Evolutionary conservation across 1,140 invertebrate species (phyloP), one percentile per base, ranked within the genome.

Genomic region (Melitaea cinxia): DNA sequence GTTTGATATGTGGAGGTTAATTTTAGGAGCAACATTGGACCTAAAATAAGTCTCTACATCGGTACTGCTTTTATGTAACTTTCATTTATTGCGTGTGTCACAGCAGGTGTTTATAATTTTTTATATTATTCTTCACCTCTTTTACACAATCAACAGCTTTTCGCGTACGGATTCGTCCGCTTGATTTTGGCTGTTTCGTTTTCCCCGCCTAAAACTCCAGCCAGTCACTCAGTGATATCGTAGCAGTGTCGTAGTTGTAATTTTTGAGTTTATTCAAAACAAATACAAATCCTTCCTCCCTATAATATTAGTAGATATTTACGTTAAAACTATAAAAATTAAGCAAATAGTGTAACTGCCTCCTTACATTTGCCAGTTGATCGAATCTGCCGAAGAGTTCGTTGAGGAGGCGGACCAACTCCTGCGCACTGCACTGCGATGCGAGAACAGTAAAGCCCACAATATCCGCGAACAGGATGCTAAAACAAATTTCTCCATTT

Each of bases 361-460:
- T 60, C 77, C 94, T 94, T 92, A 97, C 96, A 77, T 95, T 94
- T 26, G 97, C 97, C 19, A 99, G 92, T 83, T 97, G 95, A 91
- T 99, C 97, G 90, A 99, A 99, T 74, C 97, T 92, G 10, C 97
- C 97, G 91, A 99, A 98, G 1, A 99, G 93, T 92, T 98, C 97
- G 91, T 99, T 99, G 19, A 99, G 93, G 54, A 98, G 92, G 56
- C 96, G 93, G 42, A 95, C 95, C 70, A 95, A 80, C 89, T 96
- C 95, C 88, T 96, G 94, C 24, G 94, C 95, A 35, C 94, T 95
- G 89, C 94, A 95, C 87, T 95, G 95, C 54, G 97, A 98, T 15
- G 97, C 96, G 58, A 98, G 92, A 14, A 97, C 96, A 7, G 98
- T 99, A 90, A 99, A 99, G 53, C 97, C 97, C 66, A 98, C 97